A percentile compares a stretch with the other conserved stretches of the same genome.
phyloP scores from a whole-genome alignment of 2,888 invertebrate species.

The Acronicta alni region DNA sequence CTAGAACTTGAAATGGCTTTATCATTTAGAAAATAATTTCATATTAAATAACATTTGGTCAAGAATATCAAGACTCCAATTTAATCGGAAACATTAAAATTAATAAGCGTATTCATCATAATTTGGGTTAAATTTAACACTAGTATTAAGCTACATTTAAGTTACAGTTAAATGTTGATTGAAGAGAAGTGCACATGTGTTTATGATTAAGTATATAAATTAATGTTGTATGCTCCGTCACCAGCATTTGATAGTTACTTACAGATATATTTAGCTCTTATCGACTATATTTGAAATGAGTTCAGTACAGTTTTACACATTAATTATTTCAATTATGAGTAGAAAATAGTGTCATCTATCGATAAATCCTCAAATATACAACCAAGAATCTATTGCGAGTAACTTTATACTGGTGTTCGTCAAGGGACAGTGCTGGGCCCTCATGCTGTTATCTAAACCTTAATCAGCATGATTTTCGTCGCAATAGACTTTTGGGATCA shows the following conservation, averaged over 20 bases:
- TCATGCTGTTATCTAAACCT: neutral
- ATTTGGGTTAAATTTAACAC: constrained; percentile 80
- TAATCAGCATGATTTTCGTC: constrained; percentile 24
- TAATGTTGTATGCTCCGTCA: constrained; percentile 76
- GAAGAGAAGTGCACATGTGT: constrained; percentile 70
- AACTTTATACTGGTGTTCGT: constrained; percentile 41
- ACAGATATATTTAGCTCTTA: constrained; percentile 66
- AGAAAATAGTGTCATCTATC: constrained; percentile 57
- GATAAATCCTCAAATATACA: constrained; percentile 50
- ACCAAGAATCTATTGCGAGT: constrained; percentile 45
- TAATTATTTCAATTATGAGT: constrained; percentile 60
- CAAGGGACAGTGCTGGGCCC: constrained; percentile 43
- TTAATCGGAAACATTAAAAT: constrained; percentile 88
- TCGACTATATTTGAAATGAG: constrained; percentile 65
- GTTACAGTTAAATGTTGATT: constrained; percentile 58
- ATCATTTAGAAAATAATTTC: constrained; percentile 82
- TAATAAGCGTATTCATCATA: constrained; percentile 89
- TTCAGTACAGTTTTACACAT: constrained; percentile 70
- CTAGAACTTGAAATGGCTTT: constrained; percentile 80
- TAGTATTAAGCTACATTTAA: constrained; percentile 69
- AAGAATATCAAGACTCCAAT: constrained; percentile 88
- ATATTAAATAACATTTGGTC: constrained; percentile 87
- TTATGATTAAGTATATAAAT: constrained; percentile 60
- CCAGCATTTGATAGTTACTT: constrained; percentile 78
- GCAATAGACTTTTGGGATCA: constrained; percentile 44